Evolutionary conservation across 2,113 vertebrate species (phyloP).

Genomic region (Nanorana parkeri): DNA sequence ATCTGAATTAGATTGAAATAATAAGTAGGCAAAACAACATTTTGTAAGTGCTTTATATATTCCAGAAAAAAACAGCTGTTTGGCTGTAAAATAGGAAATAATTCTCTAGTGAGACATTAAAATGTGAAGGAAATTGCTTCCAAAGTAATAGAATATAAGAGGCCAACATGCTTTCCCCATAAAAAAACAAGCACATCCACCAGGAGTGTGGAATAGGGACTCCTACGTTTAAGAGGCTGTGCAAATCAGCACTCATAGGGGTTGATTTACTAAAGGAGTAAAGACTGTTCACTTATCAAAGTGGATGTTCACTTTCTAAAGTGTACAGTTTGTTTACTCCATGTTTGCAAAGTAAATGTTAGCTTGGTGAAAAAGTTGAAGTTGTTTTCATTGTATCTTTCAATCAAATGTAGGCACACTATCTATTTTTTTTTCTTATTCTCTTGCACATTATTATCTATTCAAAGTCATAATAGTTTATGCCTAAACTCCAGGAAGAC

Average conservation of each 20-base stretch:
- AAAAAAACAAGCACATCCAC: conserved; percentile 68
- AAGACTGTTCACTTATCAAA: too few relatives aligned
- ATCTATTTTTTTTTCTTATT: too few relatives aligned
- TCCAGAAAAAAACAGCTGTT: conserved; percentile 69
- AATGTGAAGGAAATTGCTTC: conserved; percentile 69
- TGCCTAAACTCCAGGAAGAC: too few relatives aligned
- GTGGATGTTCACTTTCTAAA: too few relatives aligned
- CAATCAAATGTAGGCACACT: too few relatives aligned
- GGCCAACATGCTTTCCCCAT: conserved; percentile 65
- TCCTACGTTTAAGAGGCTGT: conserved; percentile 54
- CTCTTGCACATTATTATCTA: too few relatives aligned
- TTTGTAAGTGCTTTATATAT: conserved; percentile 54
- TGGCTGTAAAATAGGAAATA: conserved; percentile 67
- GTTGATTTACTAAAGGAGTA: too few relatives aligned
- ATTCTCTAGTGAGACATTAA: conserved; percentile 72
- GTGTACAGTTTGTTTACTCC: too few relatives aligned
- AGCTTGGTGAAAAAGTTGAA: too few relatives aligned
- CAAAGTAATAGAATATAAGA: conserved; percentile 62
- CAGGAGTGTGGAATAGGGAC: conserved; percentile 58
- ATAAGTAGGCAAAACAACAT: conserved; percentile 18
- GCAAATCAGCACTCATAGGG: conserved; percentile 31
- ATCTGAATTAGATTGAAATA: conserved; percentile 9
- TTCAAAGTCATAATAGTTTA: too few relatives aligned
- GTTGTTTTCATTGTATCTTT: too few relatives aligned
- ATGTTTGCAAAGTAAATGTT: too few relatives aligned